Base-by-base conservation (phyloP, 53 echinoderm and acorn worm genomes). In the Echinometra lucunter region DNA sequence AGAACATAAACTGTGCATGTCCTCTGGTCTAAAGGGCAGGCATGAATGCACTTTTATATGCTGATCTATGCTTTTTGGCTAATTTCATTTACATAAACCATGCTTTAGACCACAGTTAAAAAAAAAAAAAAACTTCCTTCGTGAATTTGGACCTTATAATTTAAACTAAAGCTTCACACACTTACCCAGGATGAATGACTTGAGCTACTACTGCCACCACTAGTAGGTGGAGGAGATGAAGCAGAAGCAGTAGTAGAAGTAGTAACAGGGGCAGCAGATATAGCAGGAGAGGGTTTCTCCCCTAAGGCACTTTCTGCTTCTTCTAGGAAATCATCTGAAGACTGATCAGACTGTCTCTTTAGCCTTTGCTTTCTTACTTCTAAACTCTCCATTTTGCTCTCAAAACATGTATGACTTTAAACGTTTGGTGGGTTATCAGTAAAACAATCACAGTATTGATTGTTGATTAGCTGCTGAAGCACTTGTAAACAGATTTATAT, bases 111-210 rank as follows among this genome's bases (percentile, higher is more conserved):
- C n/a, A n/a, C n/a, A n/a, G n/a, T n/a, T n/a, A n/a, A n/a, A n/a
- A n/a, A n/a, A n/a, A n/a, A n/a, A n/a, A n/a, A n/a, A n/a, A n/a
- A n/a, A n/a, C n/a, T n/a, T n/a, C n/a, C n/a, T n/a, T n/a, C n/a
- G n/a, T n/a, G n/a, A n/a, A n/a, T n/a, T n/a, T n/a, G n/a, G n/a
- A n/a, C n/a, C n/a, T n/a, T n/a, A n/a, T n/a, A n/a, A n/a, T n/a
- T n/a, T n/a, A n/a, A n/a, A n/a, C n/a, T n/a, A 53, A 13, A 13
- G 53, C 53, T 53, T 13, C 25, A 85, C 85, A 4, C 49, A 85
- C 85, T 85, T n/a, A 85, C 85, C 85, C 85, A 85, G n/a, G 85
- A 85, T 21, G 81, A 85, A 49, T 85, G 85, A 25, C 85, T 49
- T 49, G 85, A 85, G 85, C 85, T 85, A 49, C 85, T 49, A 49